Evolutionary conservation across 2,888 invertebrate species (phyloP), one percentile per base, ranked within the genome.

Genomic region (Vandiemenella viatica): DNA sequence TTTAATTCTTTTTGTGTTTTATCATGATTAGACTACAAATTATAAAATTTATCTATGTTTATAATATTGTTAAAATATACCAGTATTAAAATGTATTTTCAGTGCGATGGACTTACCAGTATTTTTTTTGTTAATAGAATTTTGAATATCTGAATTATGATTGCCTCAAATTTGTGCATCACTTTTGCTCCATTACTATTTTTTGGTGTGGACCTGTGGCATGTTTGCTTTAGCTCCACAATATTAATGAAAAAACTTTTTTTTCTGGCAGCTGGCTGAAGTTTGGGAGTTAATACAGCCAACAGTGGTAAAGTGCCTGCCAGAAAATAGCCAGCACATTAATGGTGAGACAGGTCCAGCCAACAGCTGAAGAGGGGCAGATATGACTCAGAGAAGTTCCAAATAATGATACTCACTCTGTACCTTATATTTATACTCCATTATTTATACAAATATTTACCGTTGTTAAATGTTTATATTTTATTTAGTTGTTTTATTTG

Each of bases 281-380:
- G 69, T 74, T 5, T 75, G 75, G 75, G 69, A 68, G 54, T 60
- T 69, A 47, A 72, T 74, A 45, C 69, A 71, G 53, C 71, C 72
- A 5, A 69, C 69, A 23, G 68, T 72, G 37, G 65, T 65, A 53
- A 69, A 71, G 56, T 72, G 68, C 59, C 61, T 73, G 47, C 70
- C 72, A n/a, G 66, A 67, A 15, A 53, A 56, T n/a, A n/a, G n/a
- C n/a, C n/a, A n/a, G n/a, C n/a, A n/a, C n/a, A n/a, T n/a, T n/a
- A n/a, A n/a, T n/a, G n/a, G n/a, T n/a, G n/a, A n/a, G n/a, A n/a
- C n/a, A n/a, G n/a, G n/a, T n/a, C n/a, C n/a, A n/a, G n/a, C n/a
- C n/a, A n/a, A n/a, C n/a, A n/a, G n/a, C n/a, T n/a, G n/a, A n/a
- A n/a, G n/a, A n/a, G n/a, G n/a, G n/a, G n/a, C n/a, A n/a, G n/a